Base-by-base conservation (phyloP, 2,797 vertebrate genomes). In the Myotis vivesi region DNA sequence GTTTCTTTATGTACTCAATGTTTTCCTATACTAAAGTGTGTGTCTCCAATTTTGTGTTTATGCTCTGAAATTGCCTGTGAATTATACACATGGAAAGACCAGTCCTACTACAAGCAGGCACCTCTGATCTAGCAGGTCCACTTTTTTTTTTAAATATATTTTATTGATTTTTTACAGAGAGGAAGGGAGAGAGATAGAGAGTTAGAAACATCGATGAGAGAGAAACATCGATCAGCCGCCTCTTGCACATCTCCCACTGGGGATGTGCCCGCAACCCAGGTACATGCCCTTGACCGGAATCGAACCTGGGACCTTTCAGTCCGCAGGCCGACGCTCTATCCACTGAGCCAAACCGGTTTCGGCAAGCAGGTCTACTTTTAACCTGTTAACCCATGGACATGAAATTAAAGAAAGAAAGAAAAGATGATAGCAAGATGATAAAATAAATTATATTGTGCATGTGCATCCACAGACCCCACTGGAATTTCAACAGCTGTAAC, bases 401-500 rank as follows among this genome's bases (percentile, higher is more conserved):
- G 55, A 55, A 55, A 87, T 89, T 96, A 28, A 85, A 92, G 55
- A 87, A 87, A 66, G n/a, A 87, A 92, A 77, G 20, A 69, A 76
- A 92, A 82, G 77, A 92, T 77, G 92, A 87, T 73, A 85, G 33
- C 36, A 87, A 25, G 51, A 71, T 94, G 71, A 72, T 84, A 72
- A 94, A 84, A 53, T 81, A 41, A 51, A 73, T 94, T 93, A 53
- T 94, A 10, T 73, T 73, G 12, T 85, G 71, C 30, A 16, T 69
- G 25, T 11, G 28, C 25, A 68, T 88, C 77, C 33, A 17, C 38
- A 92, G 94, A 76, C 79, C 20, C 30, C 41, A 44, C 73, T 96
- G 81, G 93, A 87, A 87, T 95, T 94, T 95, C 55, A 84, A 53
- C 80, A 96, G 80, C 76, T 94, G 80, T 91, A 92, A 73, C 66